These are phyloP conservation scores for Drosophila grimshawi DNA, from an alignment of 1,140 invertebrate genomes.

Conservation along the genomic window DNA sequence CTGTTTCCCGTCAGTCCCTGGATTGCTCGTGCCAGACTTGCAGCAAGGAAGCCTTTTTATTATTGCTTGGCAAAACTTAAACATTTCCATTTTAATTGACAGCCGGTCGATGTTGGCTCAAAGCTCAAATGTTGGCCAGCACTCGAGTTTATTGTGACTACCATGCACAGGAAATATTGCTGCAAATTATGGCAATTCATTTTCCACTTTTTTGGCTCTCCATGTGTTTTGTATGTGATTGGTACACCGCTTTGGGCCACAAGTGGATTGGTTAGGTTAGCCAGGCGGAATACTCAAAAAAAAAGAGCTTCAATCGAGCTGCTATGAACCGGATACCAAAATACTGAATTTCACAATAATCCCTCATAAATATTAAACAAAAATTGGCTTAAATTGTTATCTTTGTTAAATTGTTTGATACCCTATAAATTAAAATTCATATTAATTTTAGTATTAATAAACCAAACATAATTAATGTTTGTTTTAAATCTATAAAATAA, in stretches of 20 bases:
- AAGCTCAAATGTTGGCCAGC: constrained; percentile 49
- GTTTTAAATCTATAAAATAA: too few species aligned
- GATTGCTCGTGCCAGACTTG: background rate
- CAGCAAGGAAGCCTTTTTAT: constrained; percentile 46
- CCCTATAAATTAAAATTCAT: too few species aligned
- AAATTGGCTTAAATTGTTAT: too few species aligned
- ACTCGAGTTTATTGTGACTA: constrained; percentile 62
- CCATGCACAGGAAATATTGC: constrained; percentile 56
- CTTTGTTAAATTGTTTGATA: too few species aligned
- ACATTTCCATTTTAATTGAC: constrained; percentile 83
- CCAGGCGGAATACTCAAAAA: background rate
- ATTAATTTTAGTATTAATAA: too few species aligned
- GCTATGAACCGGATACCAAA: too few species aligned
- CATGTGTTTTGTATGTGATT: background rate
- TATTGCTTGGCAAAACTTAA: constrained; percentile 71
- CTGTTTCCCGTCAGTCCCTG: background rate
- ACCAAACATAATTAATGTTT: too few species aligned
- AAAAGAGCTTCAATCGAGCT: background rate
- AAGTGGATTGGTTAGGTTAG: background rate
- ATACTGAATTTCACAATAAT: too few species aligned
- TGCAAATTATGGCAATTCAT: constrained; percentile 56
- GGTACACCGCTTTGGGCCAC: background rate
- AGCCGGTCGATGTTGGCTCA: constrained; percentile 70
- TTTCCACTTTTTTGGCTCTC: constrained; percentile 13
- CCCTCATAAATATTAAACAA: too few species aligned